Base-by-base conservation (phyloP, 2,888 invertebrate species). In the Tyria jacobaeae region DNA sequence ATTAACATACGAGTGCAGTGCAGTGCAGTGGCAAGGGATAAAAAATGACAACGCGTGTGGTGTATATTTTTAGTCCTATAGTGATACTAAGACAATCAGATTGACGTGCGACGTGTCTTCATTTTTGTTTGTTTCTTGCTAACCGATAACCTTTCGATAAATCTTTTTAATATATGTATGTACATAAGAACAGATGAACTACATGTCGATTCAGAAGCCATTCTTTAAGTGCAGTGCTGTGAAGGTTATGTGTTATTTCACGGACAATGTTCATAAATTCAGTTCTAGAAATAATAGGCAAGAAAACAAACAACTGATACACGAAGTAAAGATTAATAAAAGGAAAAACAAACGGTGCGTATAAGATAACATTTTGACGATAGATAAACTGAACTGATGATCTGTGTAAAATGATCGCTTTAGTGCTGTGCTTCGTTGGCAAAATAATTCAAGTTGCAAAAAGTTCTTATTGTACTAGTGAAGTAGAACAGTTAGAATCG, bases 81-180 rank as follows among this genome's bases (percentile, higher is more conserved):
- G 86, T 85, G 80, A 82, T 80, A 69, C 75, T 79, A 85, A 87
- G 85, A 80, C 81, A 75, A 78, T 81, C 78, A 78, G 71, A 78
- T 75, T 76, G 80, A 68, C 60, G 71, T 60, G 66, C 81, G 79
- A 81, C 82, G 79, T 75, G 66, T 72, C 66, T 68, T 77, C 72
- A 81, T 79, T 83, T 69, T 75, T 79, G 75, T 70, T 77, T 73
- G 79, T 69, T 63, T 81, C 70, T 79, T 71, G 70, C 80, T 73
- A 76, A 68, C 64, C 76, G 89, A 91, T 91, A 91, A 91, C 89
- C 91, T 83, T 68, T 71, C 69, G 85, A 87, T 89, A 86, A 83
- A 80, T 17, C 31, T 57, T 64, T 60, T 62, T 78, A 73, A 70
- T 68, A 72, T 64, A 49, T 60, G 72, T 69, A 68, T 60, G 72